Evolutionary conservation across 2,888 invertebrate species (phyloP).

Genomic region (Thera britannica): DNA sequence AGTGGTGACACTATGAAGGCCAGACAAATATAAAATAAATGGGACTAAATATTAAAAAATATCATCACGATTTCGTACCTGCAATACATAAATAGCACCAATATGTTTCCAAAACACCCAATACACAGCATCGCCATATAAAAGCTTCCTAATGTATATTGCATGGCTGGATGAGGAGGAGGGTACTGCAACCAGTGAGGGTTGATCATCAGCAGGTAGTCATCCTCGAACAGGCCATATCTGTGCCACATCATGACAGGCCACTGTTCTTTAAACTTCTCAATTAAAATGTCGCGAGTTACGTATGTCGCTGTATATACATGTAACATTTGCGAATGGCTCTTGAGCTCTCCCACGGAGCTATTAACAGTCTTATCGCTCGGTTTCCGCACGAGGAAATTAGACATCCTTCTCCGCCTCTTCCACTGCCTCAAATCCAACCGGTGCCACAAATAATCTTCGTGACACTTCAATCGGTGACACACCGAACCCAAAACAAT

Average conservation of each 20-base stretch:
- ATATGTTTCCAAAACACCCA: slow-evolving; percentile 88
- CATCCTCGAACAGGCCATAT: slow-evolving; percentile 83
- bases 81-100: slow-evolving; percentile 89
- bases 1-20: not conserved
- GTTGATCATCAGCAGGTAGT: slow-evolving; percentile 85
- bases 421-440: slow-evolving; percentile 74
- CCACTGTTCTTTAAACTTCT: slow-evolving; percentile 68
- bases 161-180: slow-evolving; percentile 84
- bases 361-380: slow-evolving; percentile 31
- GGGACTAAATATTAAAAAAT: not conserved
- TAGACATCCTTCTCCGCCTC: slow-evolving; percentile 63
- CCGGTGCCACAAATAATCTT: slow-evolving; percentile 61
- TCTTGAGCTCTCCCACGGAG: slow-evolving; percentile 32
- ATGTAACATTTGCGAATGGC: slow-evolving; percentile 26
- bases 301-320: slow-evolving; percentile 23
- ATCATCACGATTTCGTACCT: slow-evolving; percentile 72
- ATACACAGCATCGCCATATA: slow-evolving; percentile 86
- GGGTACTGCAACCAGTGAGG: slow-evolving; percentile 88
- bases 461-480: slow-evolving; percentile 59
- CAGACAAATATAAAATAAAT: not conserved
- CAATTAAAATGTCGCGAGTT: slow-evolving; percentile 46
- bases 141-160: slow-evolving; percentile 85
- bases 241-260: slow-evolving; percentile 79
- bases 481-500: slow-evolving; percentile 48
- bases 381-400: slow-evolving; percentile 31